Evolutionary conservation across 23 tunicate species (phyloP).

Genomic region (Ciona savignyi): DNA sequence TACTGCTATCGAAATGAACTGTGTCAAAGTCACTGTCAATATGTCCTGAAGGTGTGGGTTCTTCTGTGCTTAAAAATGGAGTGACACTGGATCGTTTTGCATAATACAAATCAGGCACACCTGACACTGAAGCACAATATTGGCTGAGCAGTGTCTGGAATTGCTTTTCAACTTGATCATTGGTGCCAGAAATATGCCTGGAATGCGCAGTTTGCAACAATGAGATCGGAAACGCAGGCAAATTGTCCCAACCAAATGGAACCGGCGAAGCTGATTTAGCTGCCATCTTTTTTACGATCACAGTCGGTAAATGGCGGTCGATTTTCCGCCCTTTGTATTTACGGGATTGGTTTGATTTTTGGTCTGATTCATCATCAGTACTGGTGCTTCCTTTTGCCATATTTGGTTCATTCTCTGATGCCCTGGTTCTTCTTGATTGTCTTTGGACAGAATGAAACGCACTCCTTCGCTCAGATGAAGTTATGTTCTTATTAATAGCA

Average conservation of each 20-base stretch:
- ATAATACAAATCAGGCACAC: no score
- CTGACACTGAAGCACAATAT: conserved; percentile 32
- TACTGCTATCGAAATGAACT: conserved; percentile 13
- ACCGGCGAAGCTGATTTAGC: neutral
- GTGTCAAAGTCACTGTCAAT: conserved; percentile 33
- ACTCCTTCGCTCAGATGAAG: neutral
- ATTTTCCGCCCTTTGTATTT: no score
- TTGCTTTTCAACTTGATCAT: conserved; percentile 49
- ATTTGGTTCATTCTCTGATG: neutral
- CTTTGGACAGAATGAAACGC: neutral
- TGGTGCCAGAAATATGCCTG: conserved; percentile 67
- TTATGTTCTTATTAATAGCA: neutral
- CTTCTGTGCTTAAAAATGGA: neutral
- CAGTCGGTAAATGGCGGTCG: no score
- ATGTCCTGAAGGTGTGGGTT: conserved; percentile 2
- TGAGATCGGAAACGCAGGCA: conserved; percentile 62
- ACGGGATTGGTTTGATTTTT: neutral
- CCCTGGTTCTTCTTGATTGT: neutral
- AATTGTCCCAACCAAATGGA: conserved; percentile 59
- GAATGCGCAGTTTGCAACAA: conserved; percentile 30
- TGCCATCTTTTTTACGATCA: neutral
- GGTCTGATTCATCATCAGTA: neutral
- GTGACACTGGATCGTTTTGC: no score
- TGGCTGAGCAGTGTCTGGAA: conserved; percentile 32
- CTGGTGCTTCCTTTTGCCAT: neutral